These are phyloP conservation scores for Haemorhous mexicanus DNA, from an alignment of 2,113 vertebrate species.

Conservation along the genomic window DNA sequence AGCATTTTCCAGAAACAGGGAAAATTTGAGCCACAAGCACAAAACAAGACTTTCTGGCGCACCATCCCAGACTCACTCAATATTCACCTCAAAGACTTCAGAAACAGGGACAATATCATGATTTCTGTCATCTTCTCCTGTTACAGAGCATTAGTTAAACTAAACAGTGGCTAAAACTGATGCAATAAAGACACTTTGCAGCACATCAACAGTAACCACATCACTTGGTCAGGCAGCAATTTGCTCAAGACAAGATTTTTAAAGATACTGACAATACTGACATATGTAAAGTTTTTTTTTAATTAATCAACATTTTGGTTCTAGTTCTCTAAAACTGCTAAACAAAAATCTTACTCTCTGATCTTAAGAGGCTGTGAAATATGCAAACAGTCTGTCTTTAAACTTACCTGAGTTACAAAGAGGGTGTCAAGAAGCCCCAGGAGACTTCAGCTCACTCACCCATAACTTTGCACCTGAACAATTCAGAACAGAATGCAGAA, in stretches of 20 bases:
- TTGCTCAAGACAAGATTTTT: not conserved
- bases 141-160: not conserved
- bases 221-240: not conserved
- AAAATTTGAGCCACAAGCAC: not conserved
- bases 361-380: not conserved
- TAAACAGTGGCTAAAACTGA: not conserved
- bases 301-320: not conserved
- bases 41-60: not conserved
- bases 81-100: not conserved
- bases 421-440: not conserved
- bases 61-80: not conserved
- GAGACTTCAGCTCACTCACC: not conserved
- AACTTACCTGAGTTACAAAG: not conserved
- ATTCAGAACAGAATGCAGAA: not conserved
- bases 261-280: not conserved
- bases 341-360: not conserved
- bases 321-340: not conserved
- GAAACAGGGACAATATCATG: not conserved
- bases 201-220: not conserved
- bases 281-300: rapidly evolving
- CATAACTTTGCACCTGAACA: not conserved
- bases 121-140: not conserved
- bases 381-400: not conserved
- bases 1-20: not conserved
- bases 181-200: not conserved